These are phyloP conservation scores for Argyresthia albistria DNA, from an alignment of 2,888 invertebrate genomes.

Conservation along the genomic window DNA sequence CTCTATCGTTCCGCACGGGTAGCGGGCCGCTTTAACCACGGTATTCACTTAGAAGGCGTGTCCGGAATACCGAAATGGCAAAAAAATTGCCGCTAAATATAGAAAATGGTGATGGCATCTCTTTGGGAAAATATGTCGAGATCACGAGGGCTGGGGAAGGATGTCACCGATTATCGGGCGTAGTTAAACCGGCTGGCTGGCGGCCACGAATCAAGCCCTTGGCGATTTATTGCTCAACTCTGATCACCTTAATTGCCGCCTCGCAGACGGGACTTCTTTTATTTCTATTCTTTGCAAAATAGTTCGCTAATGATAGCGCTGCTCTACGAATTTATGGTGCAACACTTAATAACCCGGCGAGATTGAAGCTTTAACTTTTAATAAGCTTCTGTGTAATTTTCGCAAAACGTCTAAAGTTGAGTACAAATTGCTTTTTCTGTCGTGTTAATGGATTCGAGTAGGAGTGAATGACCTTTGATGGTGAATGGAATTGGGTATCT, in stretches of 20 bases:
- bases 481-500: too few species aligned
- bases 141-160: slow-evolving; percentile 42
- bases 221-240: slow-evolving; percentile 13
- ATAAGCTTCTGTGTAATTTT: too few species aligned
- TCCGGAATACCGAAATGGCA: slow-evolving; percentile 10
- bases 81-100: background rate
- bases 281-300: slow-evolving; percentile 31
- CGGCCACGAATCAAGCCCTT: slow-evolving; percentile 19
- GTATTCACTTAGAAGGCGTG: slow-evolving; percentile 31
- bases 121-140: slow-evolving; percentile 23
- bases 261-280: slow-evolving; percentile 19
- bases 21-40: slow-evolving; percentile 16
- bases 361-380: too few species aligned
- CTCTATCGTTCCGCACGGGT: slow-evolving; percentile 25
- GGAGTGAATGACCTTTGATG: too few species aligned
- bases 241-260: slow-evolving; percentile 30
- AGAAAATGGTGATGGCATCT: background rate
- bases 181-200: slow-evolving; percentile 24
- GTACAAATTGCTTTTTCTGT: too few species aligned
- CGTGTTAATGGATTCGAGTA: too few species aligned
- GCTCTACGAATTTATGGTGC: slow-evolving; percentile 31
- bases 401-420: too few species aligned
- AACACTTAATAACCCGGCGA: slow-evolving; percentile 16
- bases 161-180: slow-evolving; percentile 50
- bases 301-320: slow-evolving; percentile 27